Conservation (phyloP, 2,113 vertebrate species). For the Cryptomyrus ogoouensis region DNA sequence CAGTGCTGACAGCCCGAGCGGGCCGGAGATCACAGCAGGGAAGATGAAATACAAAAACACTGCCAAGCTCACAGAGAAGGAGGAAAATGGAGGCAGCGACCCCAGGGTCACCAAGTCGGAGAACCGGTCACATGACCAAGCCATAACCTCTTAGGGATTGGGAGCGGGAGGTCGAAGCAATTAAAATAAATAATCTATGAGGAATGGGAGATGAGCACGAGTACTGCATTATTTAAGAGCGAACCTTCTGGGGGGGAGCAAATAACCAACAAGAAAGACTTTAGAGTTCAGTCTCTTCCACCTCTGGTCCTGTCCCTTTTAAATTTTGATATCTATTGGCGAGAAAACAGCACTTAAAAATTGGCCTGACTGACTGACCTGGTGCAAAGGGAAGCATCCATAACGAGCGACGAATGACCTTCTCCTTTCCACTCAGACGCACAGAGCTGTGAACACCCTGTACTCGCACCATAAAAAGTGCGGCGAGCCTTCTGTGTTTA, state of each 20-base stretch:
- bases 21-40: neutral
- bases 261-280: neutral
- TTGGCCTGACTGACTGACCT: neutral
- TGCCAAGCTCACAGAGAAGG: neutral
- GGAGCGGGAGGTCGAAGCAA: neutral
- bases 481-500: neutral
- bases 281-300: neutral
- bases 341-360: neutral
- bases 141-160: neutral
- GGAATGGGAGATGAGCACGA: neutral
- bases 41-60: neutral
- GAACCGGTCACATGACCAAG: neutral
- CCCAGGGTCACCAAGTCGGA: neutral
- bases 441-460: neutral
- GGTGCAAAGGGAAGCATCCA: neutral
- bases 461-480: neutral
- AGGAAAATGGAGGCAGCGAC: neutral
- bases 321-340: neutral
- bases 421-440: neutral
- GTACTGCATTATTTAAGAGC: neutral
- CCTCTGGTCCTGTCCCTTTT: neutral
- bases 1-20: neutral
- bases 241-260: too few species aligned
- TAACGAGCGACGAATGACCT: neutral
- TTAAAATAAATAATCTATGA: slow-evolving; percentile 7